Percentiles rank a stretch among this genome's conserved stretches.
Conservation (phyloP, 2,113 vertebrate genomes). For the Lamprologus ornatipinnis region DNA sequence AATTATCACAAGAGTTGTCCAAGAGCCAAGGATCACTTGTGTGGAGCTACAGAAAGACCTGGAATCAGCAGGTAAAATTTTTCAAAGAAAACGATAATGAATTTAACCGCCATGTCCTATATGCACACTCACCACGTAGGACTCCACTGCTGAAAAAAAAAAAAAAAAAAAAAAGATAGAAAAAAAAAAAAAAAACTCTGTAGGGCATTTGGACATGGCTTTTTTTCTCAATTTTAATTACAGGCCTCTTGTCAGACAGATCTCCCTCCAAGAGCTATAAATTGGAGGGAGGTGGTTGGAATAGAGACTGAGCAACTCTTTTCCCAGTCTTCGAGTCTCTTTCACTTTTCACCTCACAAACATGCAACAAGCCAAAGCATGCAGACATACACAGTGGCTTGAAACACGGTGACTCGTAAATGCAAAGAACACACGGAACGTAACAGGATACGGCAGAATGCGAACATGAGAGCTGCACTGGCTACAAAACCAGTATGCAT, state of each 20-base stretch:
- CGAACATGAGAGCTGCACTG: background rate
- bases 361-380: slow-evolving; percentile 8
- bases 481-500: background rate
- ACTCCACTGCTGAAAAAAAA: background rate
- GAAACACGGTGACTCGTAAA: background rate
- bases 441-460: background rate
- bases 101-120: background rate
- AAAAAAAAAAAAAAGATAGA: background rate
- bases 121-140: background rate
- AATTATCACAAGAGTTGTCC: background rate
- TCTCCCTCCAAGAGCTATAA: slow-evolving; percentile 70
- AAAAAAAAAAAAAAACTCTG: slow-evolving; percentile 13
- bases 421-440: background rate
- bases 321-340: slow-evolving; percentile 39
- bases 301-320: slow-evolving; percentile 41
- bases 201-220: slow-evolving; percentile 42
- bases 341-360: slow-evolving; percentile 39
- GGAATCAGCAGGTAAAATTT: background rate
- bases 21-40: background rate
- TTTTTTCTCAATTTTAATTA: slow-evolving; percentile 67
- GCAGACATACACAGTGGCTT: background rate
- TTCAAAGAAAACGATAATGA: background rate
- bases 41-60: background rate
- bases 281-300: slow-evolving; percentile 64
- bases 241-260: slow-evolving; percentile 66